phyloP scores from a whole-genome alignment of 2,888 invertebrate species.

The Tetragnatha montana region DNA sequence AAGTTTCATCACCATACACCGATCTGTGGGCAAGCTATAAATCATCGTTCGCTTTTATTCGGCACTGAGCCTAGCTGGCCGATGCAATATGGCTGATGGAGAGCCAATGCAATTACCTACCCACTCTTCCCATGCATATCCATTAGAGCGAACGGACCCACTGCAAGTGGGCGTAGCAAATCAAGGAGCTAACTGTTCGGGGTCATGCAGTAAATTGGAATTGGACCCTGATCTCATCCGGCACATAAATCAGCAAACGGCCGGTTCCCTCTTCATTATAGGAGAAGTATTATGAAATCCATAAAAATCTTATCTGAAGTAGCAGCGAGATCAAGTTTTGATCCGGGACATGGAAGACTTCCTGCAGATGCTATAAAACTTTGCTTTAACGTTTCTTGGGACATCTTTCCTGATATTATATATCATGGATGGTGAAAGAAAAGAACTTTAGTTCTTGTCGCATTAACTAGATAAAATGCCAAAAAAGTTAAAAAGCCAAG shows the following conservation, averaged over 20 bases:
- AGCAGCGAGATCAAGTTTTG: not conserved
- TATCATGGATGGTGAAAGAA: too few relatives aligned
- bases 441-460: too few relatives aligned
- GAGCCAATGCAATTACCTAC: conserved; percentile 32
- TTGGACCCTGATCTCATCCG: conserved; percentile 64
- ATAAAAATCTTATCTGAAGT: conserved; percentile 40
- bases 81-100: not conserved
- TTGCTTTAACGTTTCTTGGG: too few relatives aligned
- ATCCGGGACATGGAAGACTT: too few relatives aligned
- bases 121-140: conserved; percentile 37
- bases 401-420: too few relatives aligned
- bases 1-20: too few relatives aligned
- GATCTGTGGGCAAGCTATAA: not conserved
- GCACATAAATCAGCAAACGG: conserved; percentile 61
- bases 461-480: too few relatives aligned
- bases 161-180: conserved; percentile 59
- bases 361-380: too few relatives aligned
- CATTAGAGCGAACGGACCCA: conserved; percentile 17
- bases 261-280: conserved; percentile 48
- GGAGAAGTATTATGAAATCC: conserved; percentile 16
- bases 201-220: conserved; percentile 68
- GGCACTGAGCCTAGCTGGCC: not conserved
- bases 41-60: conserved; percentile 4
- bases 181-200: conserved; percentile 61
- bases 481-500: too few relatives aligned